These are phyloP conservation scores for Drosophila macrospina DNA, from an alignment of 2,888 invertebrate genomes.

Conservation along the genomic window DNA sequence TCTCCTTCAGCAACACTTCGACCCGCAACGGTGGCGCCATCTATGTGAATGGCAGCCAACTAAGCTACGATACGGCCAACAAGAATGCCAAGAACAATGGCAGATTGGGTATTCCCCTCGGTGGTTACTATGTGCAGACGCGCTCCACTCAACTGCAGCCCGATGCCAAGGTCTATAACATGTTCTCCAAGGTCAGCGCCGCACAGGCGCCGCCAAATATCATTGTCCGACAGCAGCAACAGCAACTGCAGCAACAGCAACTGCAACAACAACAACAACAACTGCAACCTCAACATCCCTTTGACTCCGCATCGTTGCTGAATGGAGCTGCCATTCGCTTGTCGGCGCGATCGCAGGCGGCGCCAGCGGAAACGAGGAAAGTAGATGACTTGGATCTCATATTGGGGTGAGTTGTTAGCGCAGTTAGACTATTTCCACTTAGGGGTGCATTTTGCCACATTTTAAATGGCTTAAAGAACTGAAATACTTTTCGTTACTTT, in stretches of 20 bases:
- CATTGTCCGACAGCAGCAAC: conserved; percentile 70
- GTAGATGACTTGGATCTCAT: conserved; percentile 87
- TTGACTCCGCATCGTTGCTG: conserved; percentile 54
- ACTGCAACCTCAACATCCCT: conserved; percentile 31
- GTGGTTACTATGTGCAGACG: conserved; percentile 80
- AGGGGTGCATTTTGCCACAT: no score
- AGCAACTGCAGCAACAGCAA: background rate
- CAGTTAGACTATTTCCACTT: no score
- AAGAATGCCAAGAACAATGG: conserved; percentile 82
- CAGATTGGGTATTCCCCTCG: conserved; percentile 44
- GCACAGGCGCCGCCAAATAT: conserved; percentile 69
- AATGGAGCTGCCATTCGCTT: conserved; percentile 60
- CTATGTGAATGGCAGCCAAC: conserved; percentile 70
- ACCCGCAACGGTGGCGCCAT: conserved; percentile 65
- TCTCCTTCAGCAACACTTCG: conserved; percentile 73
- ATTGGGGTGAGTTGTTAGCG: conserved; percentile 87
- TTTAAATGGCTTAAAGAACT: no score
- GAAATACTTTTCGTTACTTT: no score
- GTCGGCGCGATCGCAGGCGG: conserved; percentile 64
- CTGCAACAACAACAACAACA: conserved; percentile 5
- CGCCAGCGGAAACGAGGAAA: conserved; percentile 48
- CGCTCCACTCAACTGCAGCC: conserved; percentile 63
- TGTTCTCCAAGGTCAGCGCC: conserved; percentile 82
- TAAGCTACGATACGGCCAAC: conserved; percentile 78
- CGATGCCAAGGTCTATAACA: conserved; percentile 82